A percentile compares a stretch with the other conserved stretches of the same genome.
Evolutionary conservation across 1,140 invertebrate species (phyloP).

Genomic region (Lordiphosa clarofinis): DNA sequence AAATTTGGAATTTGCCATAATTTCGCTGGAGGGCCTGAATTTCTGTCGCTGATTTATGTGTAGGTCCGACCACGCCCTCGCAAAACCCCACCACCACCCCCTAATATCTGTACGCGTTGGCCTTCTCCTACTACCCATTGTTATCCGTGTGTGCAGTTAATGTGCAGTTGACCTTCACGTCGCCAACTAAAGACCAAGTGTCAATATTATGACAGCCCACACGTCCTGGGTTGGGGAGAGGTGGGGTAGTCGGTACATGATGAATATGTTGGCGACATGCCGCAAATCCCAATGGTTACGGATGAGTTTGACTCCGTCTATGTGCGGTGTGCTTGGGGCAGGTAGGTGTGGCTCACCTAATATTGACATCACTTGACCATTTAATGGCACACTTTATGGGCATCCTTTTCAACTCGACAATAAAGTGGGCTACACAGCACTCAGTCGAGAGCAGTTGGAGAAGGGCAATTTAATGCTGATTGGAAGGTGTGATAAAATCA

Average conservation of each 20-base stretch:
- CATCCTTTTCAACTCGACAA: slow-evolving; percentile 45
- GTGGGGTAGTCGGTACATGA: slow-evolving; percentile 26
- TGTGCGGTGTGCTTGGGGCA: neutral
- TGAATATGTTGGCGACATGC: slow-evolving; percentile 61
- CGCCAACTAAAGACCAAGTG: slow-evolving; percentile 65
- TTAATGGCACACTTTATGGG: slow-evolving; percentile 58
- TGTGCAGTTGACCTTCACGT: slow-evolving; percentile 65
- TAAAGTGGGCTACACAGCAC: slow-evolving; percentile 18
- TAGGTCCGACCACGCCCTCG: slow-evolving; percentile 27
- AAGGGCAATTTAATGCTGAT: slow-evolving; percentile 28
- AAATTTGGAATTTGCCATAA: slow-evolving; percentile 36
- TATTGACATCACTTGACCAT: slow-evolving; percentile 70
- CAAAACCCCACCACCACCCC: neutral
- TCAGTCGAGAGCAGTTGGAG: slow-evolving; percentile 16
- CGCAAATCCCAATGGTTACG: slow-evolving; percentile 63
- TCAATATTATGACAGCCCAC: slow-evolving; percentile 73
- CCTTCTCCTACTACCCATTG: slow-evolving; percentile 4
- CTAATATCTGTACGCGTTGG: neutral
- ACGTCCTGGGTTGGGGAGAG: neutral
- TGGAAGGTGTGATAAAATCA: neutral
- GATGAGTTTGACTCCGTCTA: slow-evolving; percentile 41
- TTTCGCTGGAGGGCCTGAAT: slow-evolving; percentile 19
- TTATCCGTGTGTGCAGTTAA: slow-evolving; percentile 51
- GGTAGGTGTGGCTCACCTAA: slow-evolving; percentile 47
- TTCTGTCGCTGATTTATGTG: slow-evolving; percentile 59